phyloP scores from a whole-genome alignment of 2,888 invertebrate genomes.

The Drosophila anceps region DNA sequence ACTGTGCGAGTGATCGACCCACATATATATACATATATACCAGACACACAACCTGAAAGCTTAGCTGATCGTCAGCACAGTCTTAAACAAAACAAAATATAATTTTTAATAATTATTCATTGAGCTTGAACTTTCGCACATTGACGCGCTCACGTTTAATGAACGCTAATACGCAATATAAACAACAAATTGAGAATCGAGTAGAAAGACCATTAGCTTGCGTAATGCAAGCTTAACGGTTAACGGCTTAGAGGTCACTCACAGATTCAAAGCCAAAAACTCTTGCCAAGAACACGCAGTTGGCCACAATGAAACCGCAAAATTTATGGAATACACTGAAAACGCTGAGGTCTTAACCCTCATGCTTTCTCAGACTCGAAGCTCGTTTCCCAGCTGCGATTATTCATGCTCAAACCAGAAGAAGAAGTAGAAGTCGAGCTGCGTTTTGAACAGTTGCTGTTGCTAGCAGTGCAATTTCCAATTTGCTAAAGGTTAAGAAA shows the following conservation, averaged over 20 bases:
- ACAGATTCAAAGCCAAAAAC: conserved; percentile 31
- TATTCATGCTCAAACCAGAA: conserved; percentile 14
- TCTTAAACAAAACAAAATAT: not conserved
- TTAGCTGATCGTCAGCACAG: not conserved
- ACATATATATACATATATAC: not conserved
- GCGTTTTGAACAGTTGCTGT: conserved; percentile 19
- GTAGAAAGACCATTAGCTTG: conserved; percentile 2
- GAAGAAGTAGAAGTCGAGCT: too few species aligned
- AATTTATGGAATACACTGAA: conserved; percentile 54
- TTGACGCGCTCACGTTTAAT: conserved; percentile 1
- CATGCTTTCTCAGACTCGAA: conserved; percentile 21
- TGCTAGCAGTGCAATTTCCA: conserved; percentile 35
- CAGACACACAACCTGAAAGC: not conserved
- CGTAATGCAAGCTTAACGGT: conserved; percentile 52
- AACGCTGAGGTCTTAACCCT: conserved; percentile 54
- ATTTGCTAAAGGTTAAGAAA: conserved; percentile 39
- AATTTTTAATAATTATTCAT: conserved; percentile 5
- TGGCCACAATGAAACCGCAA: conserved; percentile 61
- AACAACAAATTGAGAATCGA: conserved; percentile 3
- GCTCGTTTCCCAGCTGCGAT: conserved; percentile 31
- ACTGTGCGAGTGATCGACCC: not conserved
- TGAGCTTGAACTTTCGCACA: conserved; percentile 10
- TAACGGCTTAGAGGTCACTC: conserved; percentile 60
- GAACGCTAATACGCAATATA: conserved; percentile 8
- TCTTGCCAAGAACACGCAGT: conserved; percentile 12